Percentiles rank a stretch among this genome's conserved stretches.
phyloP scores from a whole-genome alignment of 2,797 vertebrate genomes.

The Cyprinella venusta region DNA sequence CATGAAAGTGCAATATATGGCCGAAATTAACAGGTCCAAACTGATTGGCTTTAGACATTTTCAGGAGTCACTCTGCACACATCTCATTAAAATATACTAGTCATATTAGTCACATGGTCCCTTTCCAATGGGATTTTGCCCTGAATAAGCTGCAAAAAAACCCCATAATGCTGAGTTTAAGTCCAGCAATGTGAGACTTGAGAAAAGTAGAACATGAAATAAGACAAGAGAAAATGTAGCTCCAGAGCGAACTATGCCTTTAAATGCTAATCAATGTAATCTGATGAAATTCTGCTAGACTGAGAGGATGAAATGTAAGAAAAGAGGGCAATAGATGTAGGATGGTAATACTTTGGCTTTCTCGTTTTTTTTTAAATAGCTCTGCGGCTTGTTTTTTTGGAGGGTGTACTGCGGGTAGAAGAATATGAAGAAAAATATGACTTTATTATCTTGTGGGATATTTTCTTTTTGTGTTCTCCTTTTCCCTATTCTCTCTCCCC shows the following conservation, averaged over 20 bases:
- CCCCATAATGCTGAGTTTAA: neutral
- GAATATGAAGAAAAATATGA: constrained; percentile 44
- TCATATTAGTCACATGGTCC: neutral
- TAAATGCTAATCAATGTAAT: constrained; percentile 33
- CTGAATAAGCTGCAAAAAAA: neutral
- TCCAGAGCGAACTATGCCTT: constrained; percentile 3
- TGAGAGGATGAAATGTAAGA: constrained; percentile 25
- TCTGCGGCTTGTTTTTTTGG: constrained; percentile 9
- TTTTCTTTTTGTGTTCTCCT: constrained; percentile 54
- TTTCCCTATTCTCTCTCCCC: constrained; percentile 47
- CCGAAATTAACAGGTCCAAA: neutral
- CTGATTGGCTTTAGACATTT: neutral
- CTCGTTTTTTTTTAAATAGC: constrained; percentile 21
- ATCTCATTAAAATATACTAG: neutral
- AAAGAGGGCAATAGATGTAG: constrained; percentile 43
- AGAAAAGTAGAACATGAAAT: neutral
- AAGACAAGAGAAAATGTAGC: constrained; percentile 17
- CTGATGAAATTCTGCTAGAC: constrained; percentile 38
- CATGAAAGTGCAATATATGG: neutral
- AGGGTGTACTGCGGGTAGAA: neutral
- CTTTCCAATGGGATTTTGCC: neutral
- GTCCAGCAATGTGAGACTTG: neutral
- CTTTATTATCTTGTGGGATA: constrained; percentile 56
- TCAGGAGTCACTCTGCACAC: neutral
- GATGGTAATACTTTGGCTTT: constrained; percentile 40